Evolutionary conservation across 2,113 vertebrate species (phyloP), one percentile per base, ranked within the genome.

Genomic region (Cryptotis parvus): DNA sequence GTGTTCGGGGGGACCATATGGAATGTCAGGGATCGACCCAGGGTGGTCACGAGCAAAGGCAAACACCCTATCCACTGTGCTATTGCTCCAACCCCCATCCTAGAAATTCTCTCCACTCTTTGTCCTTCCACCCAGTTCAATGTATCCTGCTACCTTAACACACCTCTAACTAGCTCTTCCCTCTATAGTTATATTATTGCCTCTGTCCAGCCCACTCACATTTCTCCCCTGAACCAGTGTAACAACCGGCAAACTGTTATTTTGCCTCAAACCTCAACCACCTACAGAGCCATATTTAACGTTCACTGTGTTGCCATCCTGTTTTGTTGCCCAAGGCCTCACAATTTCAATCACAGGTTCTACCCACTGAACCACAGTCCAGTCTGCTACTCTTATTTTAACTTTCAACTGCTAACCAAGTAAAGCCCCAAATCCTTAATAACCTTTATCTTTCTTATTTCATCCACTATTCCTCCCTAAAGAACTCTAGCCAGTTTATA

Each of bases 101-200:
- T n/a, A n/a, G 63, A 92, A 84, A 87, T 66, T 63, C 39, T 87
- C 14, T 26, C 79, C 26, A 43, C 8, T 74, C 39, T 39, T 35
- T 3, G 76, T 74, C 16, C 39, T 66, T 33, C 24, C 20, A 82
- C 52, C 22, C 8, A 89, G 52, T 74, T 11, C 55, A 55, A 18
- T 4, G 39, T 94, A 72, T 26, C 27, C 72, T 31, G 63, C 39
- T 66, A 88, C 45, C 18, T 73, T 84, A 11, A 11, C 18, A 55
- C 74, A 63, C 88, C 72, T 88, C 33, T 84, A 81, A 80, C 10
- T n/a, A 79, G 43, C 27, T 93, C 15, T 79, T 76, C 55, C 90
- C 26, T 92, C 41, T 24, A 20, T n/a, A 72, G 9, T 73, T 16
- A 4, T 12, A 49, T 26, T 35, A 58, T 18, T 37, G 9, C 72